A percentile compares a stretch with the other conserved stretches of the same genome.
Conservation (phyloP, 1,140 invertebrate species). For the Heliconius hermathena region DNA sequence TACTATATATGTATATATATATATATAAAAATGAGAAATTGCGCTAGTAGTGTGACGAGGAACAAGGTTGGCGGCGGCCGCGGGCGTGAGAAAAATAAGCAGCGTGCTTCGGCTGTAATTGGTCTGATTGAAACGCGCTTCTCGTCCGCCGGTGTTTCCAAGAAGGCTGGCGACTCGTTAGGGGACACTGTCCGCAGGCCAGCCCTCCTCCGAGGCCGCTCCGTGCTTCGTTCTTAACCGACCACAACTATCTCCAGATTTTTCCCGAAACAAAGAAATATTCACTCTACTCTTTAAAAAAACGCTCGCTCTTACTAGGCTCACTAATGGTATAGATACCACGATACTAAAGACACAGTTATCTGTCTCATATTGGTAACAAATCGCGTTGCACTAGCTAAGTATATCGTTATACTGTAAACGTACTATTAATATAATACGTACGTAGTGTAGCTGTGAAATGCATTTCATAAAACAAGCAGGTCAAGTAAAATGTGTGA, state of each 20-base stretch:
- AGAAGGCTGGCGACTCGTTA: constrained; percentile 72
- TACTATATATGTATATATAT: not conserved
- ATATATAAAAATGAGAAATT: constrained; percentile 42
- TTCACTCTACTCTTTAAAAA: not conserved
- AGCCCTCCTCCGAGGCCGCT: constrained; percentile 49
- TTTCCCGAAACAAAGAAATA: not conserved
- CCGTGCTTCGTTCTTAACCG: constrained; percentile 62
- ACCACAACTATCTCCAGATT: constrained; percentile 8
- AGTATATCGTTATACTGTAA: not conserved
- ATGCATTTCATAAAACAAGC: constrained; percentile 58
- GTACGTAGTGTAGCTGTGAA: constrained; percentile 23
- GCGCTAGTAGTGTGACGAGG: constrained; percentile 40
- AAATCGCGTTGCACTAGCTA: not conserved
- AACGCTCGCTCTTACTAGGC: not conserved
- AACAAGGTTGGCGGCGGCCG: constrained; percentile 46
- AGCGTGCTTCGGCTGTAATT: constrained; percentile 73
- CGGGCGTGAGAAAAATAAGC: constrained; percentile 75
- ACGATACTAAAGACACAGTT: not conserved
- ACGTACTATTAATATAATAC: not conserved
- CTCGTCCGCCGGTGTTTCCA: constrained; percentile 66
- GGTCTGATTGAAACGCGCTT: constrained; percentile 78
- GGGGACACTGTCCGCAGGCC: constrained; percentile 66
- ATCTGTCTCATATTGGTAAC: not conserved
- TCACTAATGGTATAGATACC: not conserved
- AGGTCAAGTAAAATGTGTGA: constrained; percentile 49